phyloP scores from a whole-genome alignment of 2,888 invertebrate genomes.

The Sinelater perroti region DNA sequence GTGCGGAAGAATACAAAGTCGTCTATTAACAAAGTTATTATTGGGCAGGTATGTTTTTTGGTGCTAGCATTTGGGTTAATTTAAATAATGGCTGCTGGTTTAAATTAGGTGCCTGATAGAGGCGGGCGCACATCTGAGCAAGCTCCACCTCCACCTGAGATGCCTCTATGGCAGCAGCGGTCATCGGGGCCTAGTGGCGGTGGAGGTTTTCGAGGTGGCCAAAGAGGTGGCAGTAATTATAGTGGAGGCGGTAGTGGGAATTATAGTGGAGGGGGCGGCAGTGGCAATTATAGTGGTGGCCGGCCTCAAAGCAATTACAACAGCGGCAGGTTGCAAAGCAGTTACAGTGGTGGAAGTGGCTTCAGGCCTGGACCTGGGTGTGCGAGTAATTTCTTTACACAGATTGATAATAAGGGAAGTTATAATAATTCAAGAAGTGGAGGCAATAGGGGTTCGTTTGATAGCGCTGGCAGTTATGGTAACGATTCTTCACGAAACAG shows the following conservation, averaged over 20 bases:
- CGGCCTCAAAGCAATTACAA: not conserved
- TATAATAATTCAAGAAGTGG: conserved; percentile 35
- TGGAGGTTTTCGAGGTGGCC: conserved; percentile 55
- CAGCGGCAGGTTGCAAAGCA: conserved; percentile 23
- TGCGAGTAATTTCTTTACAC: not conserved
- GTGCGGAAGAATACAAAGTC: conserved; percentile 87
- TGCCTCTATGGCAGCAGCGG: conserved; percentile 92
- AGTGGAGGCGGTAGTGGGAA: conserved; percentile 25
- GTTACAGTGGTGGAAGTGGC: no score
- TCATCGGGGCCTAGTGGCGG: conserved; percentile 62
- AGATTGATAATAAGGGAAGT: conserved; percentile 23
- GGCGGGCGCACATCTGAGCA: conserved; percentile 93
- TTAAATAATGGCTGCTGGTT: no score
- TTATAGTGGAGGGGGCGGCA: conserved; percentile 35
- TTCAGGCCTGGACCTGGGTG: conserved; percentile 8
- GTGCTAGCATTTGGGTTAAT: no score
- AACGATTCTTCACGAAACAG: conserved; percentile 23
- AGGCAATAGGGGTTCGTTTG: conserved; percentile 40
- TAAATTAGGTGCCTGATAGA: conserved; percentile 87
- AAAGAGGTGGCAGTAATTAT: conserved; percentile 36
- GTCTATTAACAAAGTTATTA: conserved; percentile 86
- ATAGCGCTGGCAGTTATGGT: conserved; percentile 54
- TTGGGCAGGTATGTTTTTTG: conserved; percentile 72
- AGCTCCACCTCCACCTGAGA: conserved; percentile 94
- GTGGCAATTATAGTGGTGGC: conserved; percentile 35